These are phyloP conservation scores for Ianthella basta DNA, from an alignment of 37 sponge, comb jelly and placozoan species.

Conservation along the genomic window DNA sequence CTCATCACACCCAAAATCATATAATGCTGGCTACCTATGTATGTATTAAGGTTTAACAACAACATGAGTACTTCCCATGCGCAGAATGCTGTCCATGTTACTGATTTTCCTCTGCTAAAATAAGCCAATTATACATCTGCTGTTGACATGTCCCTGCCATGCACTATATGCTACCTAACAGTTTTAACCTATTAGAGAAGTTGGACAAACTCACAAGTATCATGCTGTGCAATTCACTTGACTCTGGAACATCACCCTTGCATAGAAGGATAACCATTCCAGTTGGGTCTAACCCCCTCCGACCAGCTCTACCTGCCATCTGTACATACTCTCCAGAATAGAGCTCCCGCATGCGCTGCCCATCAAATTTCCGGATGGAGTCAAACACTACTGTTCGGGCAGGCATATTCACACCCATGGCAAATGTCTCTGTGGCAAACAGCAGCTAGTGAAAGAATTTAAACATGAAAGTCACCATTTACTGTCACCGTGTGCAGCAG, in stretches of 20 bases:
- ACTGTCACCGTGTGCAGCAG: neutral
- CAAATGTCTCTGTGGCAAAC: slow-evolving; percentile 99
- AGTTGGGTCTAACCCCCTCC: slow-evolving; percentile 88
- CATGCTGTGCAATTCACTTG: slow-evolving; percentile 83
- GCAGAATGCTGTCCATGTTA: too few relatives aligned
- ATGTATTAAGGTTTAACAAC: too few relatives aligned
- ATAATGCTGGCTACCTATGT: too few relatives aligned
- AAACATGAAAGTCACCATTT: neutral
- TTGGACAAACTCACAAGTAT: slow-evolving; percentile 89
- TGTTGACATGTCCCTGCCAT: too few relatives aligned
- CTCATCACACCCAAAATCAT: too few relatives aligned
- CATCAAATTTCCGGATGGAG: slow-evolving; percentile 87
- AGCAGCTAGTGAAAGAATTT: slow-evolving; percentile 21
- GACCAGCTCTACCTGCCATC: slow-evolving; percentile 99
- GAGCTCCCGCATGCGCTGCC: slow-evolving; percentile 70
- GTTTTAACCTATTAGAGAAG: too few relatives aligned
- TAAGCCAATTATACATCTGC: too few relatives aligned
- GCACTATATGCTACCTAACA: too few relatives aligned
- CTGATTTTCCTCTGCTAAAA: too few relatives aligned
- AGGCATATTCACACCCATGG: slow-evolving; percentile 99
- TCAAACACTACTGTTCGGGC: slow-evolving; percentile 98
- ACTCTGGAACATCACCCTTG: slow-evolving; percentile 88
- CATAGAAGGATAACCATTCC: slow-evolving; percentile 96
- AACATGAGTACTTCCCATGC: too few relatives aligned
- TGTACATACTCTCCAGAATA: slow-evolving; percentile 94